A percentile compares a stretch with the other conserved stretches of the same genome.
Evolutionary conservation across 2,888 invertebrate genomes (phyloP).

Genomic region (Meiosimyza decipiens): DNA sequence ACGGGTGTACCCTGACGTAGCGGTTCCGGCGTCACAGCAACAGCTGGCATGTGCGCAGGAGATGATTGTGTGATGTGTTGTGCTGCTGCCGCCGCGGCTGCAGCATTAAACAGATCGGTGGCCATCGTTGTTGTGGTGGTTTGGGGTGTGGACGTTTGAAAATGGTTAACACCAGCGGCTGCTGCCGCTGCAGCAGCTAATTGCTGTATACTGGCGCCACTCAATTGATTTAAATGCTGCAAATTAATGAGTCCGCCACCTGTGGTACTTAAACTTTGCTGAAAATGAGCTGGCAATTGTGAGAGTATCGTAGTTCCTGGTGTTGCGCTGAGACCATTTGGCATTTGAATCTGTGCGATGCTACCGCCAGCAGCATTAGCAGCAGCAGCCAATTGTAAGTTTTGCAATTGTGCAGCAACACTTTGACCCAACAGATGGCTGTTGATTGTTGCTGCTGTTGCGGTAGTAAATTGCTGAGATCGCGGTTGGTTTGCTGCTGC

Average conservation of each 20-base stretch:
- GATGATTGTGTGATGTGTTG: conserved; percentile 53
- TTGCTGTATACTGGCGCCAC: conserved; percentile 64
- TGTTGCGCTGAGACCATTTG: conserved; percentile 63
- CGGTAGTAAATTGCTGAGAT: conserved; percentile 64
- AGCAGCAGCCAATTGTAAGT: conserved; percentile 63
- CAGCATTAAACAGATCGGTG: conserved; percentile 48
- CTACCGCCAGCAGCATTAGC: conserved; percentile 61
- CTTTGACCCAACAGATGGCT: conserved; percentile 65
- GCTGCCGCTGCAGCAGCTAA: conserved; percentile 56
- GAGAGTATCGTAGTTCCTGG: conserved; percentile 55
- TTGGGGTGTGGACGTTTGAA: conserved; percentile 62
- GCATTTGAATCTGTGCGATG: conserved; percentile 67
- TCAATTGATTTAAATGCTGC: conserved; percentile 57
- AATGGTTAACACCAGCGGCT: conserved; percentile 54
- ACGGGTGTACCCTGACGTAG: conserved; percentile 53
- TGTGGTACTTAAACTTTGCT: conserved; percentile 58
- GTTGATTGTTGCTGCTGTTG: conserved; percentile 60
- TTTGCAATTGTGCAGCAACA: conserved; percentile 65
- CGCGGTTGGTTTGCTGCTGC: conserved; percentile 58
- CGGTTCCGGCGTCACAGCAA: conserved; percentile 62
- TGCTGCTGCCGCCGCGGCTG: conserved; percentile 43
- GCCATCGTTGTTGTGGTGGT: conserved; percentile 39
- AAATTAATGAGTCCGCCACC: conserved; percentile 62
- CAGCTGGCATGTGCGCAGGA: conserved; percentile 55
- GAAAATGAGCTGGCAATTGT: conserved; percentile 65